These are phyloP conservation scores for Agrotis puta DNA, from an alignment of 2,888 invertebrate species.

Conservation along the genomic window DNA sequence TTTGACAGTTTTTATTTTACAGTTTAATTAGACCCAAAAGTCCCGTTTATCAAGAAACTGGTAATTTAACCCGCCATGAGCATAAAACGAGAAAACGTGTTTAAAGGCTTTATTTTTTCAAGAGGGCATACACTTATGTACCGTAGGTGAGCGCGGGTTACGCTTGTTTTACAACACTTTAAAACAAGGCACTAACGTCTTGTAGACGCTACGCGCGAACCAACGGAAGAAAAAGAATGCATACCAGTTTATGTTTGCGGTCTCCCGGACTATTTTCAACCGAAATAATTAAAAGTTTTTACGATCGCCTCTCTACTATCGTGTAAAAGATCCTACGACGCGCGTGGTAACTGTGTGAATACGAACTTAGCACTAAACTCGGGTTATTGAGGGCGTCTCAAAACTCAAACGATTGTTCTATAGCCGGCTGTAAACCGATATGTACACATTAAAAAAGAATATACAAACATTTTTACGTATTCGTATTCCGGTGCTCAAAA, in stretches of 20 bases:
- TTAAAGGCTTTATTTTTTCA: constrained; percentile 78
- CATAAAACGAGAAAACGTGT: constrained; percentile 69
- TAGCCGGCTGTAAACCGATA: constrained; percentile 53
- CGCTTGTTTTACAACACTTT: constrained; percentile 90
- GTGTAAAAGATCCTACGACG: constrained; percentile 80
- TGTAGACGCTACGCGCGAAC: constrained; percentile 73
- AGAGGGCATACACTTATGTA: constrained; percentile 74
- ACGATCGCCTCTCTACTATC: constrained; percentile 80
- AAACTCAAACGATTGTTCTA: constrained; percentile 68
- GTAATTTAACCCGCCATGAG: constrained; percentile 57
- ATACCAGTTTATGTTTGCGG: constrained; percentile 85
- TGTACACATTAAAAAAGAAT: constrained; percentile 58
- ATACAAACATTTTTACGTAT: constrained; percentile 49
- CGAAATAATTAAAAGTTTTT: constrained; percentile 90
- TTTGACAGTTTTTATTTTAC: constrained; percentile 3
- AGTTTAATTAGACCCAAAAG: constrained; percentile 11
- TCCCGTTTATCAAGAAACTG: constrained; percentile 40
- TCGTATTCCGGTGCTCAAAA: constrained; percentile 23
- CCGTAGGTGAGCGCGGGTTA: constrained; percentile 75
- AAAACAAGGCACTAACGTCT: constrained; percentile 87
- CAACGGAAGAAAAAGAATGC: constrained; percentile 84
- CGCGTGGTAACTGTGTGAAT: constrained; percentile 74
- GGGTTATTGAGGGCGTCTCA: constrained; percentile 65
- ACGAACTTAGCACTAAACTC: constrained; percentile 73
- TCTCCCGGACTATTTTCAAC: constrained; percentile 81